These are phyloP conservation scores for Philereme vetulata DNA, from an alignment of 2,888 invertebrate species.

Conservation along the genomic window DNA sequence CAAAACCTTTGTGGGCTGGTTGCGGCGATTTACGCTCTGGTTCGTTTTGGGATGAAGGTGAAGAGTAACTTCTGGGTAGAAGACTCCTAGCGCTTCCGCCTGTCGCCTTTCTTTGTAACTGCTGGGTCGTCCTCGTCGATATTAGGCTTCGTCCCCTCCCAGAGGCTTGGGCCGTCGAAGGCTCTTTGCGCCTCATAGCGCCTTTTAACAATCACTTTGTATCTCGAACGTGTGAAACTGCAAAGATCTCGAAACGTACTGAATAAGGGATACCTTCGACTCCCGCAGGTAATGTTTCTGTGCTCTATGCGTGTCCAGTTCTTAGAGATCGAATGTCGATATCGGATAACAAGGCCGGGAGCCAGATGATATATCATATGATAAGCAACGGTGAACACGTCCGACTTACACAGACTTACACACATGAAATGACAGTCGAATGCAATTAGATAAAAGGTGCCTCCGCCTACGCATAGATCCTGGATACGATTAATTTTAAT, in stretches of 20 bases:
- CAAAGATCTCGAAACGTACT: conserved; percentile 58
- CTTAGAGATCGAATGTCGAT: conserved; percentile 68
- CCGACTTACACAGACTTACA: conserved; percentile 54
- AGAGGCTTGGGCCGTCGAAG: conserved; percentile 48
- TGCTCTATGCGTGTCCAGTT: conserved; percentile 68
- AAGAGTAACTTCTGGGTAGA: conserved; percentile 73
- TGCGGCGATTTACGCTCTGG: conserved; percentile 45
- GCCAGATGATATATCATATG: conserved; percentile 77
- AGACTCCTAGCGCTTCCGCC: conserved; percentile 56
- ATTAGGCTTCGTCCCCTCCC: conserved; percentile 69
- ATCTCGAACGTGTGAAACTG: conserved; percentile 57
- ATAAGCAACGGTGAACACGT: conserved; percentile 73
- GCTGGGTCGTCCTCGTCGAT: conserved; percentile 68
- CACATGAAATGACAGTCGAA: conserved; percentile 44
- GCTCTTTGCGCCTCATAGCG: conserved; percentile 70
- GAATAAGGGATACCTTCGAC: conserved; percentile 51
- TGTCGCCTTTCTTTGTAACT: conserved; percentile 65
- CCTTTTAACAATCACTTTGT: conserved; percentile 33
- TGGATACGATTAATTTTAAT: conserved; percentile 55
- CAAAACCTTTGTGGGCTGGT: conserved; percentile 53
- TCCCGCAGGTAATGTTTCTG: conserved; percentile 62
- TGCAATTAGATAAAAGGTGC: conserved; percentile 47
- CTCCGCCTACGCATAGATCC: conserved; percentile 52
- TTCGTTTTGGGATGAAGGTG: conserved; percentile 66
- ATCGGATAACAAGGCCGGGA: conserved; percentile 73